Evolutionary conservation across 2,113 vertebrate genomes (phyloP).

Genomic region (Cathartes aura): DNA sequence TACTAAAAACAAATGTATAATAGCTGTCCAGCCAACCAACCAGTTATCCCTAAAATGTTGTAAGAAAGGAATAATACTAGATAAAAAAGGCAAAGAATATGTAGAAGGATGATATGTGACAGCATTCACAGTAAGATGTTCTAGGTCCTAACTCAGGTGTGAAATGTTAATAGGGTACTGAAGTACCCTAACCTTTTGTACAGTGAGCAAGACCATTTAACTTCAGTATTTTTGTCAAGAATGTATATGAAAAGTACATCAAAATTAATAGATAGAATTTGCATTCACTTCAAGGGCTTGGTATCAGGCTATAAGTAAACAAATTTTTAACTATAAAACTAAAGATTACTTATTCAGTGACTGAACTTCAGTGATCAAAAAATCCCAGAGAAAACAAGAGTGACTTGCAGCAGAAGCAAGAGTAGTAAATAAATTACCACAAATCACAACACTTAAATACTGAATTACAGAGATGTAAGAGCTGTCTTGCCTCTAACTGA

Average conservation of each 20-base stretch:
- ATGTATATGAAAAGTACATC: not conserved
- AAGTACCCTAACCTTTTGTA: not conserved
- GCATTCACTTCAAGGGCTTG: not conserved
- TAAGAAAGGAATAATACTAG: not conserved
- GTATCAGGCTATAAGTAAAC: not conserved
- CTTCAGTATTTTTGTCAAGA: not conserved
- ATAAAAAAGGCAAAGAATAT: not conserved
- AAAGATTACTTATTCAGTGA: not conserved
- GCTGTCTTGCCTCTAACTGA: not conserved
- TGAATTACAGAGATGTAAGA: not conserved
- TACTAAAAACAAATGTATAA: not conserved
- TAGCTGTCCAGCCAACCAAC: not conserved
- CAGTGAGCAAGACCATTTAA: not conserved
- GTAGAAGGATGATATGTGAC: not conserved
- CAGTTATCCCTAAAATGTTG: not conserved
- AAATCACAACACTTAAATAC: not conserved
- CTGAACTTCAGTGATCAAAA: not conserved
- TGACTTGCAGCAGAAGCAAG: not conserved
- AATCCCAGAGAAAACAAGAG: not conserved
- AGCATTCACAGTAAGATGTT: not conserved
- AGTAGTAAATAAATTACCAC: not conserved
- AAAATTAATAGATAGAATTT: not conserved
- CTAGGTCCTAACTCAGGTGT: not conserved
- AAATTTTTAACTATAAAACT: not conserved
- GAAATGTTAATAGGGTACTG: not conserved